Conservation (phyloP, 2,797 vertebrate genomes). For the Lagocephalus sceleratus region DNA sequence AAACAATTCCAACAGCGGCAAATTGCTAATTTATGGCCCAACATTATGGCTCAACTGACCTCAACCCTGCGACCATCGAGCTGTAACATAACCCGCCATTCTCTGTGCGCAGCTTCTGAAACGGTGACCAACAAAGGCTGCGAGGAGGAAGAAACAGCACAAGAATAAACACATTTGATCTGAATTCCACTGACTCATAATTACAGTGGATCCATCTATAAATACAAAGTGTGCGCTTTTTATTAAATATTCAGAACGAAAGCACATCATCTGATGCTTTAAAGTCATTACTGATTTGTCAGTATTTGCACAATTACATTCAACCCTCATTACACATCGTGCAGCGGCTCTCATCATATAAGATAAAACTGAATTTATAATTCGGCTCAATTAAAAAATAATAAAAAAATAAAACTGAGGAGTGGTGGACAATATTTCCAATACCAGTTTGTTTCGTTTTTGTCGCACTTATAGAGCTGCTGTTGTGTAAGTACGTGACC, state of each 20-base stretch:
- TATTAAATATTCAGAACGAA: not conserved
- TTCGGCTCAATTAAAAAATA: not conserved
- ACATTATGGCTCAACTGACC: too few relatives aligned
- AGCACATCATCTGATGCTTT: not conserved
- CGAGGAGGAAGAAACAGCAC: not conserved
- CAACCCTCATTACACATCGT: not conserved
- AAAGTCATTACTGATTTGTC: constrained; percentile 8
- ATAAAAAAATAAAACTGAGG: too few relatives aligned
- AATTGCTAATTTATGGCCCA: too few relatives aligned
- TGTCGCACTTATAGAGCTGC: not conserved
- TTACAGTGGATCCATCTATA: too few relatives aligned
- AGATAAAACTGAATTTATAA: not conserved
- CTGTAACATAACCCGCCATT: too few relatives aligned
- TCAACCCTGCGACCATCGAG: too few relatives aligned
- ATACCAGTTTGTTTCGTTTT: not conserved
- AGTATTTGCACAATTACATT: not conserved
- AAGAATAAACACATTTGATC: not conserved
- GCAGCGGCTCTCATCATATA: not conserved
- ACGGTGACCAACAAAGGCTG: too few relatives aligned
- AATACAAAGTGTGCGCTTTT: not conserved
- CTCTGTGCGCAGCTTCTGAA: too few relatives aligned
- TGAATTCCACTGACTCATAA: not conserved
- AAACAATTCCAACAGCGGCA: too few relatives aligned
- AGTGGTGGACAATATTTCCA: too few relatives aligned
- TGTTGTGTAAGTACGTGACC: too few relatives aligned